phyloP scores from a whole-genome alignment of 2,113 vertebrate genomes.

The Misgurnus mizolepis region DNA sequence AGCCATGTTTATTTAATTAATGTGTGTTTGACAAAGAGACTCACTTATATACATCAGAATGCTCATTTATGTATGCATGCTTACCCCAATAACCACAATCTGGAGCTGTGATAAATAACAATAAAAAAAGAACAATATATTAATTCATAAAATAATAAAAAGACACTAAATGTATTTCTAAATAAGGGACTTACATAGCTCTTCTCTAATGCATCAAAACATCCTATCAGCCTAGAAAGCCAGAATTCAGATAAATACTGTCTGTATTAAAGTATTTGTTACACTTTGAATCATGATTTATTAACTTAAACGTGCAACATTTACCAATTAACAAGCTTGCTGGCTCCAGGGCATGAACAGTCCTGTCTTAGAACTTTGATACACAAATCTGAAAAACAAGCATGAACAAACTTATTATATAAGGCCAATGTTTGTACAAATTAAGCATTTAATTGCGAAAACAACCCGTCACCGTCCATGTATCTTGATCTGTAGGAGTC shows the following conservation, averaged over 20 bases:
- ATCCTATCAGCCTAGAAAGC: conserved; percentile 88
- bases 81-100: conserved; percentile 77
- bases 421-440: background rate
- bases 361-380: conserved; percentile 90
- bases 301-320: conserved; percentile 15
- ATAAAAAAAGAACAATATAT: conserved; percentile 16
- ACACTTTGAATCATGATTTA: background rate
- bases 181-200: conserved; percentile 85
- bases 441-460: conserved; percentile 7
- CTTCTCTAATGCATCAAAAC: conserved; percentile 92
- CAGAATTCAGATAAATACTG: background rate
- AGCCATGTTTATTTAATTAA: background rate
- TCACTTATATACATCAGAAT: background rate
- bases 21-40: too few relatives aligned
- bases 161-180: background rate
- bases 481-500: conserved; percentile 91
- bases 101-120: conserved; percentile 68
- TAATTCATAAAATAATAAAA: background rate
- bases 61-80: conserved; percentile 43
- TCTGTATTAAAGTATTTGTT: background rate
- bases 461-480: conserved; percentile 82
- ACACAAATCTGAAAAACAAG: conserved; percentile 78
- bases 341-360: conserved; percentile 80
- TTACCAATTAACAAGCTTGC: conserved; percentile 92
- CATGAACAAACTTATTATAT: background rate